Evolutionary conservation across 2,113 vertebrate species (phyloP), one percentile per base, ranked within the genome.

Genomic region (Gorsachius goisagi): DNA sequence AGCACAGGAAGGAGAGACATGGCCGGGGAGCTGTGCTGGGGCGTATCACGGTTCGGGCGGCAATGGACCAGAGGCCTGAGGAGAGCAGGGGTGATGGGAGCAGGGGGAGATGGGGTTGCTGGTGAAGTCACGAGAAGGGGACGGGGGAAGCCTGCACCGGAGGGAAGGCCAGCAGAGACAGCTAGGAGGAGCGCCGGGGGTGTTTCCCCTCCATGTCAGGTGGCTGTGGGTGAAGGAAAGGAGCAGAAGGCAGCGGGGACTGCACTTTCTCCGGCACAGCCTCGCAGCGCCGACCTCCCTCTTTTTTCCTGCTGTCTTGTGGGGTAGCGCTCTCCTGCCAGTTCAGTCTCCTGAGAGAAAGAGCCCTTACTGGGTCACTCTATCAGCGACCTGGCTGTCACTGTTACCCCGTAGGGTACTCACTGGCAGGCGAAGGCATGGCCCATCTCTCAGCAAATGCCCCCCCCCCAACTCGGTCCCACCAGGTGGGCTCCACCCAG

Each of bases 41-140:
- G 24, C 2, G 0, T 16, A 5, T 39, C 59, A 19, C 1, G 2
- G 3, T 13, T 8, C 1, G 19, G 47, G 23, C 4, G 3, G 23
- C 32, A 49, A 15, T 26, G 37, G 75, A 15, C 37, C 53, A 14
- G 33, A 92, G 47, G 24, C 22, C 50, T 74, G 37, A 66, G 66
- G 27, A 79, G 23, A 62, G 67, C 19, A 44, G 32, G 19, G 20
- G 5, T 76, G 24, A 6, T 15, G 17, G 32, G 6, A 86, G 10
- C 49, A 33, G 63, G 21, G 37, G 14, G 21, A 76, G 15, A 10
- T 68, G 21, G 19, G 7, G 23, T 67, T 0, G 0, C 37, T 59
- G 39, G 10, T 55, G 32, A 55, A 68, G 26, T 13, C 19, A 17
- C 13, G 6, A 81, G 62, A 76, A 58, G 33, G 11, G 24, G 35